Percentiles rank a stretch among this genome's conserved stretches.
Evolutionary conservation across 2,797 vertebrate genomes (phyloP).

Genomic region (Podarcis lilfordi): DNA sequence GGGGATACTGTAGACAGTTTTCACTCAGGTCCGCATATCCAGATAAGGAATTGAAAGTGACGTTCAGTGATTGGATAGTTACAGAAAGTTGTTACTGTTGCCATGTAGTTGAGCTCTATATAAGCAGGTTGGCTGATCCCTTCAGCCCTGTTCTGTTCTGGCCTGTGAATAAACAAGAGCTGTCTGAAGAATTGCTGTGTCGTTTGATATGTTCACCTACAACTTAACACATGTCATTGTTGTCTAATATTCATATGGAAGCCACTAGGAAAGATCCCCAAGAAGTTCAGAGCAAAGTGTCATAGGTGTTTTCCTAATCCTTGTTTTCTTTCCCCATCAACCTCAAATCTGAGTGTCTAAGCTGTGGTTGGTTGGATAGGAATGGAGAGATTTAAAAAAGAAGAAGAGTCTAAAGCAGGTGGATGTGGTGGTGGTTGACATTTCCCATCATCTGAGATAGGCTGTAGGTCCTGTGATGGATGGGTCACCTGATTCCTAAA

Average conservation of each 20-base stretch:
- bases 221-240: not conserved
- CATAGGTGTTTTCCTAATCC: not conserved
- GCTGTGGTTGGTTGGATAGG: not conserved
- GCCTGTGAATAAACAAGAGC: too few relatives aligned
- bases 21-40: too few relatives aligned
- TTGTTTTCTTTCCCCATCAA: not conserved
- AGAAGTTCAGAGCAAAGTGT: not conserved
- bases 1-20: too few relatives aligned
- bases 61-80: too few relatives aligned
- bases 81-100: too few relatives aligned
- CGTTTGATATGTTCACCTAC: too few relatives aligned
- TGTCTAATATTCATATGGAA: not conserved
- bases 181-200: too few relatives aligned
- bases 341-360: not conserved
- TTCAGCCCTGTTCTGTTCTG: too few relatives aligned
- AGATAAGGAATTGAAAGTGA: too few relatives aligned
- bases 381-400: not conserved
- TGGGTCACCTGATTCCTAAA: not conserved
- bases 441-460: not conserved
- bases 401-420: not conserved
- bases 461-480: not conserved
- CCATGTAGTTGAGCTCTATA: too few relatives aligned
- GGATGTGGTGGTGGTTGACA: not conserved
- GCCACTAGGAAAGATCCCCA: not conserved
- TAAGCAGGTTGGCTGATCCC: too few relatives aligned